A percentile compares a stretch with the other conserved stretches of the same genome.
Conservation (phyloP, 2,113 vertebrate genomes). For the Taxidea taxus region DNA sequence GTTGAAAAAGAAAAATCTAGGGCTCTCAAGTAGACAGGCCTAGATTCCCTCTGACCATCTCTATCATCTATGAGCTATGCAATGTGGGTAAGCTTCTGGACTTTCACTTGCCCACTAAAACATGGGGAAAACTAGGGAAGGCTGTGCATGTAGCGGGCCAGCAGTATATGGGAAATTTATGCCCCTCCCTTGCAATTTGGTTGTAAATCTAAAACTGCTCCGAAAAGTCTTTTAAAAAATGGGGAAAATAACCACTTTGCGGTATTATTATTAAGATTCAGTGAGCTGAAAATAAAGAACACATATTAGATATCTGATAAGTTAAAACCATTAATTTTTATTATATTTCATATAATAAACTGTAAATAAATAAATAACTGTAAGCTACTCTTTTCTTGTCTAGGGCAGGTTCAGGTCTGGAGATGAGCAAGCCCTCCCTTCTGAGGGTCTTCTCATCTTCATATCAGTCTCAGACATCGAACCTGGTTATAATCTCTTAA, state of each 20-base stretch:
- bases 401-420: not conserved
- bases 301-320: not conserved
- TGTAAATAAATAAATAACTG: too few relatives aligned
- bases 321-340: not conserved
- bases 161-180: not conserved
- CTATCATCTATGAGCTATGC: not conserved
- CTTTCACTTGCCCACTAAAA: not conserved
- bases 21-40: not conserved
- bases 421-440: not conserved
- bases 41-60: not conserved
- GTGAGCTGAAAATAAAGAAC: not conserved
- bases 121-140: not conserved
- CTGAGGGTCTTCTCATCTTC: not conserved
- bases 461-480: not conserved
- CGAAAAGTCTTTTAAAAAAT: not conserved
- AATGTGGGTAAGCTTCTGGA: not conserved
- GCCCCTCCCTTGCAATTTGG: not conserved
- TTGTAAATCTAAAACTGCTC: not conserved
- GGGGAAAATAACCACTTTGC: not conserved
- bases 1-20: not conserved
- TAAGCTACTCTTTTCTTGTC: not conserved
- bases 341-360: too few relatives aligned
- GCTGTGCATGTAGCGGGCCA: not conserved
- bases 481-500: not conserved
- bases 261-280: not conserved